Evolutionary conservation across 1,140 invertebrate species (phyloP).

Genomic region (Chironomus striatipennis): DNA sequence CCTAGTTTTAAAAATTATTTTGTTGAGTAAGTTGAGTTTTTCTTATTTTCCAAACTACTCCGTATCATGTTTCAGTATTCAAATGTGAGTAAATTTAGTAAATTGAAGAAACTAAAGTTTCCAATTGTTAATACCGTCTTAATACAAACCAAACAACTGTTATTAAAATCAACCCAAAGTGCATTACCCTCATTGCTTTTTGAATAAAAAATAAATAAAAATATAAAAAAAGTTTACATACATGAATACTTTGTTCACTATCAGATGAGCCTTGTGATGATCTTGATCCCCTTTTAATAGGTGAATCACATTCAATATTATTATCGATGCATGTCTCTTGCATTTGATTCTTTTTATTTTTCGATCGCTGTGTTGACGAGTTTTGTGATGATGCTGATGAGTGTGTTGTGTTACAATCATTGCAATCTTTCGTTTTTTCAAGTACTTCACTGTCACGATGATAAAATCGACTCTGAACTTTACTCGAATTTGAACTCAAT

Average conservation of each 20-base stretch:
- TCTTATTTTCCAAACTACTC: no score
- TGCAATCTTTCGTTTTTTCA: not conserved
- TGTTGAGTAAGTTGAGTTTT: no score
- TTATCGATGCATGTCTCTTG: not conserved
- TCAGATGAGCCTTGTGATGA: slow-evolving; percentile 64
- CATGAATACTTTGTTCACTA: slow-evolving; percentile 68
- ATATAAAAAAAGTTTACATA: no score
- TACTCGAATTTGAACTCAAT: slow-evolving; percentile 9
- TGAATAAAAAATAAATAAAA: not conserved
- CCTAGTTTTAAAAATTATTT: no score
- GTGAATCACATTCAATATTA: slow-evolving; percentile 24
- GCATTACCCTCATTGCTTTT: slow-evolving; percentile 13
- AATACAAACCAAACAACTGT: no score
- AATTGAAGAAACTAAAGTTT: no score
- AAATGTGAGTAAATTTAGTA: no score
- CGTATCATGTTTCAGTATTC: no score
- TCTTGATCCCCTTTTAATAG: slow-evolving; percentile 43
- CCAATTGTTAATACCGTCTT: no score
- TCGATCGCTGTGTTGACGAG: not conserved
- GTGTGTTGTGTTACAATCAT: not conserved
- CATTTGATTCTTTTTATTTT: not conserved
- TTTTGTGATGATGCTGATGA: slow-evolving; percentile 16
- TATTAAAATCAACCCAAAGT: not conserved
- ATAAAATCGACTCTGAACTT: not conserved
- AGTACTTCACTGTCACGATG: slow-evolving; percentile 17